A percentile compares a stretch with the other conserved stretches of the same genome.
These are phyloP conservation scores for Bombus terrestris DNA, from an alignment of 1,140 invertebrate genomes.

Conservation along the genomic window DNA sequence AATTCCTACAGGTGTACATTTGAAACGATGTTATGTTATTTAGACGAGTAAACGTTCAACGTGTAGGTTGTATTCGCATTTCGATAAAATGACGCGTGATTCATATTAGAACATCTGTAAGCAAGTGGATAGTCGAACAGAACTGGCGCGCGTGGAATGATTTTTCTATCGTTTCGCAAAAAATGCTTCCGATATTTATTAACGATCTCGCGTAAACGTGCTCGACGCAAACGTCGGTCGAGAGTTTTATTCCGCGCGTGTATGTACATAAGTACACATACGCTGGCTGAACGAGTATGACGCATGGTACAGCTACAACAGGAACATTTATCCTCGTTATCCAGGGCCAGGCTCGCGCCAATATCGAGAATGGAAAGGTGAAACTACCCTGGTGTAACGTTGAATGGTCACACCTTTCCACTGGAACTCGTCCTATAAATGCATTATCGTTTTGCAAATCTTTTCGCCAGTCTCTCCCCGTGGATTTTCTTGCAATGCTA, in stretches of 20 bases:
- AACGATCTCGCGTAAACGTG: background rate
- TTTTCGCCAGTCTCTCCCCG: background rate
- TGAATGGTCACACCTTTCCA: background rate
- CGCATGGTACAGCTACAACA: background rate
- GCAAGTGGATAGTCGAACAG: background rate
- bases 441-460: background rate
- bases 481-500: background rate
- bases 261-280: too few relatives aligned
- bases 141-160: background rate
- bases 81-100: too few relatives aligned
- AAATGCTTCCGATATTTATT: background rate
- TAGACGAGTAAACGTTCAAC: too few relatives aligned
- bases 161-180: background rate
- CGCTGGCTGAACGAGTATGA: background rate
- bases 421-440: too few relatives aligned
- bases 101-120: background rate
- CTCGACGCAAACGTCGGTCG: background rate
- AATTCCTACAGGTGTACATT: too few relatives aligned
- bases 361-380: background rate
- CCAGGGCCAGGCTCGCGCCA: background rate
- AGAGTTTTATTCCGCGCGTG: background rate
- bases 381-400: background rate
- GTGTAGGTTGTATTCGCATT: too few relatives aligned
- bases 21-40: too few relatives aligned
- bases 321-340: conserved; percentile 16